Base-by-base conservation (phyloP, 2,113 vertebrate genomes). In the Hippocampus mohnikei region DNA sequence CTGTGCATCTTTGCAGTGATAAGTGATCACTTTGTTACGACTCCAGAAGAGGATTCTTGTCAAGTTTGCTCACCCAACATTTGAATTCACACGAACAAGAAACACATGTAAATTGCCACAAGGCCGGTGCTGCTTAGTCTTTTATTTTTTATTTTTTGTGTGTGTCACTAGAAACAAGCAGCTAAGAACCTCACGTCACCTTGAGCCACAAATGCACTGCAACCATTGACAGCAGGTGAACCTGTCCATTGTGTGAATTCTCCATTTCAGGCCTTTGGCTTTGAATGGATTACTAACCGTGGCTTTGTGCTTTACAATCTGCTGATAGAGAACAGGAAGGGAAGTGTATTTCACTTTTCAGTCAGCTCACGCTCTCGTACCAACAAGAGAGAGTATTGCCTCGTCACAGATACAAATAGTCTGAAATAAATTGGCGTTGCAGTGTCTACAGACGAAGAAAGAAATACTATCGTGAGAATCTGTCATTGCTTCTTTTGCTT, bases 61-160 rank as follows among this genome's bases (percentile, higher is more conserved):
- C 48, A 33, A 42, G 48, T 48, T 20, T 67, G 20, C 52, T 66
- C 76, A 71, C 58, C 23, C 66, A 81, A 66, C 16, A 67, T 29
- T 0, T 61, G 2, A 25, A 61, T 74, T 77, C 2, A 60, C 67
- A 74, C 46, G 60, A 74, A 75, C 66, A 68, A 55, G n/a, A 69
- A 48, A 40, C 11, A 70, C 70, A 75, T 56, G 20, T 61, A 56
- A 74, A 83, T 66, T 33, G 16, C 42, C 50, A n/a, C 5, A 18
- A 58, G 40, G 12, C 23, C 53, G 6, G 10, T 66, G 78, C 62
- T 73, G 81, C 69, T 71, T 0, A 12, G 69, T 82, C 66, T 70
- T 79, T 86, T 86, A 71, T 12, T 33, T 33, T 4, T 5, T 33
- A 5, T 33, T 33, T 33, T 5, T 5, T 33, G 0, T 33, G 2